A percentile compares a stretch with the other conserved stretches of the same genome.
phyloP scores from a whole-genome alignment of 2,797 vertebrate genomes.

The Muscicapa comitata region DNA sequence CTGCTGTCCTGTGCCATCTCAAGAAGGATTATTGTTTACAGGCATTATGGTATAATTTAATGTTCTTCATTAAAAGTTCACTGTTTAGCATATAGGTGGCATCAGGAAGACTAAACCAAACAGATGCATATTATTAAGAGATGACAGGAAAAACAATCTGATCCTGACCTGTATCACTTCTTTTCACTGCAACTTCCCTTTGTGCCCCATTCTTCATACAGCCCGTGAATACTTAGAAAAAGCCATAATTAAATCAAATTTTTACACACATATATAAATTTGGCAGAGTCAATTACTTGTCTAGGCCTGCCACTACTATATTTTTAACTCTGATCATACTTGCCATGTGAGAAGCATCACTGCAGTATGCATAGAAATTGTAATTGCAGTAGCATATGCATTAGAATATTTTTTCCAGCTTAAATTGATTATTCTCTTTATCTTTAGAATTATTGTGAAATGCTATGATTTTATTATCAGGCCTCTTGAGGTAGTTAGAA shows the following conservation, averaged over 20 bases:
- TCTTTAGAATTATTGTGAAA: slow-evolving; percentile 30
- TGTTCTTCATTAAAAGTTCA: not conserved
- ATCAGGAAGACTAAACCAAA: not conserved
- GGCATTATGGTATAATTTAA: not conserved
- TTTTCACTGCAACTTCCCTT: not conserved
- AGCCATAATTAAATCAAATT: not conserved
- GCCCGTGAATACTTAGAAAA: not conserved
- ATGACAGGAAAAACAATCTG: not conserved
- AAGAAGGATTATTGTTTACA: not conserved
- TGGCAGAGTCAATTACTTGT: not conserved
- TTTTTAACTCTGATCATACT: slow-evolving; percentile 10
- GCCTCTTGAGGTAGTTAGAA: slow-evolving; percentile 18
- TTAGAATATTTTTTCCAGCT: slow-evolving; percentile 18
- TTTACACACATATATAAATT: not conserved
- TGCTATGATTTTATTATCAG: slow-evolving; percentile 21
- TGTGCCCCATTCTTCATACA: not conserved
- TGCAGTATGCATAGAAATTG: slow-evolving; percentile 1
- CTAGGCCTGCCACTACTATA: not conserved
- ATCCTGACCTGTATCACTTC: not conserved
- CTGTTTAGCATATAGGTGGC: not conserved
- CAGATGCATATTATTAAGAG: not conserved
- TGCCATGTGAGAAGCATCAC: not conserved
- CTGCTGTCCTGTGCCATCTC: not conserved
- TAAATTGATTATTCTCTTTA: slow-evolving; percentile 28
- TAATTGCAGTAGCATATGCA: not conserved